Conservation (phyloP, 2,797 vertebrate genomes). For the Jordanella pulchra region DNA sequence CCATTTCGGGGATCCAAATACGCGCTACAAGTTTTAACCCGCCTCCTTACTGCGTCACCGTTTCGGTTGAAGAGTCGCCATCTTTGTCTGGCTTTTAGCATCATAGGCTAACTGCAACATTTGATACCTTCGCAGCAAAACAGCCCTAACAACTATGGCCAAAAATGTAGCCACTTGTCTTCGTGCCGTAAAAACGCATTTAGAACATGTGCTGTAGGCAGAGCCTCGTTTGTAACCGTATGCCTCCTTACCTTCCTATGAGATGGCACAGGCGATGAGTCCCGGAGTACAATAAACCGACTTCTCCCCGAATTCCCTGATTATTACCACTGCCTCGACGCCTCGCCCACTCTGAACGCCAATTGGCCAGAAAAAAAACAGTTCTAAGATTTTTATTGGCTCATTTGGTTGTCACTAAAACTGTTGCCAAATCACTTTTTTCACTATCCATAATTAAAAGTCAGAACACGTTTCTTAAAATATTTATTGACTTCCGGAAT, state of each 20-base stretch:
- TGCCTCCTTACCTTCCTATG: constrained; percentile 37
- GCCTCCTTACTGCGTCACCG: constrained; percentile 71
- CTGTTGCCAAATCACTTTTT: rapidly evolving
- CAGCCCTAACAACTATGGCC: rapidly evolving
- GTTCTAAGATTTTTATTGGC: constrained; percentile 25
- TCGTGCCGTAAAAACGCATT: rapidly evolving
- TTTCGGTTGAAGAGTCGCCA: constrained; percentile 56
- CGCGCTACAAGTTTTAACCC: constrained; percentile 47
- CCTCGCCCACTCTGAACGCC: constrained; percentile 38
- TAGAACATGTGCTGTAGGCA: rapidly evolving
- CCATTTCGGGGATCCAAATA: constrained; percentile 7
- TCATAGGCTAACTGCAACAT: constrained; percentile 34
- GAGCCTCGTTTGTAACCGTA: rapidly evolving
- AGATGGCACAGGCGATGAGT: rapidly evolving
- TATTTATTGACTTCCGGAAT: constrained; percentile 82
- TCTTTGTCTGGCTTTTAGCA: constrained; percentile 68
- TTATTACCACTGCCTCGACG: constrained; percentile 14
- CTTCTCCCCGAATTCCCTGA: constrained; percentile 26
- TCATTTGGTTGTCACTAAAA: constrained; percentile 17
- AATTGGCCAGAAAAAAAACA: constrained; percentile 49
- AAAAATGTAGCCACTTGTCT: rapidly evolving
- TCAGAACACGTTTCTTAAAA: constrained; percentile 70
- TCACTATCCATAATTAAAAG: neutral
- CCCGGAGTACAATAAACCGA: constrained; percentile 30
- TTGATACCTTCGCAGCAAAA: neutral